Conservation (phyloP, 1,140 invertebrate species). For the Alviniconcha marisindica region DNA sequence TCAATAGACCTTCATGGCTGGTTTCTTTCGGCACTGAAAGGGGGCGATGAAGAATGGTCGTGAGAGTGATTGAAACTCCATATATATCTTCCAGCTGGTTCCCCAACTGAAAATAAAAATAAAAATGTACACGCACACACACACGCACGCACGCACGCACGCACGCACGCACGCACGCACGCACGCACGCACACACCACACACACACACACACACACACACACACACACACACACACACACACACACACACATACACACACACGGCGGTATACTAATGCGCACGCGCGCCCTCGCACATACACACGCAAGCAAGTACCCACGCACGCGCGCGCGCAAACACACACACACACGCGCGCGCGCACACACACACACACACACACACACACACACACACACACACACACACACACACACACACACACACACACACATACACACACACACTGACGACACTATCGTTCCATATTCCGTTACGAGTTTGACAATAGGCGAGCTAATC, state of each 20-base stretch:
- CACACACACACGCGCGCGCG: neutral
- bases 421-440: conserved; percentile 26
- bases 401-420: conserved; percentile 23
- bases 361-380: neutral
- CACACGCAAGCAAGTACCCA: neutral
- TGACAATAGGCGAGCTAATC: too few relatives aligned
- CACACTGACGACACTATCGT: too few relatives aligned
- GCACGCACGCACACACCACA: conserved; percentile 12
- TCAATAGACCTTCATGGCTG: too few relatives aligned
- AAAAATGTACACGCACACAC: neutral
- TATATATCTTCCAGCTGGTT: too few relatives aligned
- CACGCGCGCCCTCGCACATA: neutral
- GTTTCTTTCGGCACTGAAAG: too few relatives aligned
- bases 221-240: conserved; percentile 14
- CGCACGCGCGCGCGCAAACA: neutral
- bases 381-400: neutral
- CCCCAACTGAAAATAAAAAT: too few relatives aligned
- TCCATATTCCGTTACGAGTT: too few relatives aligned
- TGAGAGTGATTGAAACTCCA: too few relatives aligned
- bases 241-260: conserved; percentile 26
- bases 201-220: neutral
- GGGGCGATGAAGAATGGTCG: too few relatives aligned
- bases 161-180: neutral
- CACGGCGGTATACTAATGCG: too few relatives aligned
- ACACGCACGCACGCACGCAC: neutral